Evolutionary conservation across 1,140 invertebrate genomes (phyloP), one percentile per base, ranked within the genome.

Genomic region (Wasmannia auropunctata): DNA sequence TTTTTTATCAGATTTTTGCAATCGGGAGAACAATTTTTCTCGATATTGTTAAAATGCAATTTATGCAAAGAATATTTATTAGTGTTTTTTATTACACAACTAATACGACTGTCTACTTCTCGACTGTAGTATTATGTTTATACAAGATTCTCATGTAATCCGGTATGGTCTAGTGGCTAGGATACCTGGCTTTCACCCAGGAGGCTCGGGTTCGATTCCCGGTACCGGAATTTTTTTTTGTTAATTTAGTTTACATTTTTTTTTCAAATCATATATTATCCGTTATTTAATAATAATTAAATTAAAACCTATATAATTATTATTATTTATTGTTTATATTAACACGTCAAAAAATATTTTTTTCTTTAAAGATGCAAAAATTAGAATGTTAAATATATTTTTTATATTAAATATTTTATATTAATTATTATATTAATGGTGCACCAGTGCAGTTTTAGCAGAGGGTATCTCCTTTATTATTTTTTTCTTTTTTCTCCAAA

Each of bases 141-240:
- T 19, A 31, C 3, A 37, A 2, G 5, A 7, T 0, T 0, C 19
- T 51, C 4, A 3, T 8, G 3, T 46, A 62, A 34, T 88, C 87
- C 87, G 87, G 87, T 89, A 89, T 87, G 88, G 89, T 89, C 88
- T 89, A 89, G 88, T 89, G 86, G 88, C 67, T 88, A 88, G 63
- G 69, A 87, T 86, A 72, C 40, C 40, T 88, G 84, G 83, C 75
- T 84, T 84, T 86, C 40, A 43, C 43, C 43, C 43, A 46, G 43
- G 43, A 46, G 43, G 43, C 43, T 46, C 86, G 86, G 84, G 83
- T 77, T 86, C 88, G 87, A 88, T 86, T 86, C 86, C 88, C 86
- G 88, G 86, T 88, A 89, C 86, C 87, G 88, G 87, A 88, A 88
- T 54, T 31, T 80, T 34, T 67, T 90, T 88, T 81, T 72, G 25